These are phyloP conservation scores for Sebastes taczanowskii DNA, from an alignment of 2,797 vertebrate species.

Conservation along the genomic window DNA sequence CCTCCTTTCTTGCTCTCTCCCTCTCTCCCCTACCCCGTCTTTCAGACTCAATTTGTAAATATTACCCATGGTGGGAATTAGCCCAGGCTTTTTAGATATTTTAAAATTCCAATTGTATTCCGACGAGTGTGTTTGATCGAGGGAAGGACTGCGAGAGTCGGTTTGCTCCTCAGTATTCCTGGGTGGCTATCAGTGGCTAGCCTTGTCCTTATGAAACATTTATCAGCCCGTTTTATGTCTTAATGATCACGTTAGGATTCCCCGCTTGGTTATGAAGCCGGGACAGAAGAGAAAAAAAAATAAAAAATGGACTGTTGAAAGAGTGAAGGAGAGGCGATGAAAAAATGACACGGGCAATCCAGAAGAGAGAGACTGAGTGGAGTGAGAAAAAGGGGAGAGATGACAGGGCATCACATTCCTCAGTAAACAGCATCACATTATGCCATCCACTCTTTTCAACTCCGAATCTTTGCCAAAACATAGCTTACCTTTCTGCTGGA, in stretches of 20 bases:
- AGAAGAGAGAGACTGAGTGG: conserved; percentile 53
- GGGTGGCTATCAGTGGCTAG: conserved; percentile 81
- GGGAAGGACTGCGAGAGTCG: conserved; percentile 59
- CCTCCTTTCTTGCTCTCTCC: conserved; percentile 53
- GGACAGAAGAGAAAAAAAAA: conserved; percentile 28
- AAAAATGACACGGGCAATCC: conserved; percentile 52
- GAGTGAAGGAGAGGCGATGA: conserved; percentile 54
- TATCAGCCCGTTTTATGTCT: conserved; percentile 85
- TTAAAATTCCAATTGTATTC: conserved; percentile 85
- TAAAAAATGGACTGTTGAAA: conserved; percentile 52
- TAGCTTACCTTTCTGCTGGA: conserved; percentile 79
- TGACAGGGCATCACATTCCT: conserved; percentile 76
- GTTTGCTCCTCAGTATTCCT: conserved; percentile 76
- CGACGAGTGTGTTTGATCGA: conserved; percentile 75
- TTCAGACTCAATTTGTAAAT: conserved; percentile 85
- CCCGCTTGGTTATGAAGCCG: conserved; percentile 80
- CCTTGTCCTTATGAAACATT: conserved; percentile 86
- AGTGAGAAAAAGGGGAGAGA: conserved; percentile 52
- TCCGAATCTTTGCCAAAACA: conserved; percentile 80
- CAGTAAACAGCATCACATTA: conserved; percentile 76
- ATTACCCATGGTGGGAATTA: conserved; percentile 85
- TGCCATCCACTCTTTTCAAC: conserved; percentile 78
- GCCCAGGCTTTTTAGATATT: conserved; percentile 77
- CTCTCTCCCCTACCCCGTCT: conserved; percentile 61
- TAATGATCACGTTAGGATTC: conserved; percentile 87